These are phyloP conservation scores for Coptotermes formosanus DNA, from an alignment of 1,140 invertebrate species.

Conservation along the genomic window DNA sequence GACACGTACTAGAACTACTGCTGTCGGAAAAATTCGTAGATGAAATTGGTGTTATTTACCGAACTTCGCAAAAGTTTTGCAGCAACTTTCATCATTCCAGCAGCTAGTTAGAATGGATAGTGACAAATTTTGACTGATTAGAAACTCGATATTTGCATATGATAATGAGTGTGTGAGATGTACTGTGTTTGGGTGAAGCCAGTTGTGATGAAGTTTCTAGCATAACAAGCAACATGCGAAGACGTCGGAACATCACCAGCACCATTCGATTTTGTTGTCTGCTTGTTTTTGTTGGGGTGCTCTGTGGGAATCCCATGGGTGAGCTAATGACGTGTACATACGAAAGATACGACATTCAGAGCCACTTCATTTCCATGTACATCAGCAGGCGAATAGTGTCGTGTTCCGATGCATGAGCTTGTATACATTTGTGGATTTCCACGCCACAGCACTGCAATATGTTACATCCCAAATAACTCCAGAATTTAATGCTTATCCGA, in stretches of 20 bases:
- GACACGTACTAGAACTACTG: no score
- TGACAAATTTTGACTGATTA: not conserved
- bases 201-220: constrained; percentile 2
- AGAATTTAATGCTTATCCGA: no score
- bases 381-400: no score
- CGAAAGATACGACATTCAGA: no score
- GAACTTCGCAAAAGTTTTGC: not conserved
- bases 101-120: not conserved
- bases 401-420: no score
- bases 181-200: not conserved
- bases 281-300: not conserved
- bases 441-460: no score
- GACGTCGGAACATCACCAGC: not conserved
- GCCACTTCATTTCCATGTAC: no score
- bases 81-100: not conserved
- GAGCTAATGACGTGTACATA: not conserved
- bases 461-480: no score
- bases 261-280: not conserved
- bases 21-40: not conserved
- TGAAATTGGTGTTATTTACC: not conserved
- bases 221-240: not conserved
- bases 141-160: not conserved
- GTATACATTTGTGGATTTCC: no score
- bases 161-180: constrained; percentile 13
- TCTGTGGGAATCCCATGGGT: not conserved